Evolutionary conservation across 2,113 vertebrate species (phyloP), one percentile per base, ranked within the genome.

Genomic region (Aegypius monachus): DNA sequence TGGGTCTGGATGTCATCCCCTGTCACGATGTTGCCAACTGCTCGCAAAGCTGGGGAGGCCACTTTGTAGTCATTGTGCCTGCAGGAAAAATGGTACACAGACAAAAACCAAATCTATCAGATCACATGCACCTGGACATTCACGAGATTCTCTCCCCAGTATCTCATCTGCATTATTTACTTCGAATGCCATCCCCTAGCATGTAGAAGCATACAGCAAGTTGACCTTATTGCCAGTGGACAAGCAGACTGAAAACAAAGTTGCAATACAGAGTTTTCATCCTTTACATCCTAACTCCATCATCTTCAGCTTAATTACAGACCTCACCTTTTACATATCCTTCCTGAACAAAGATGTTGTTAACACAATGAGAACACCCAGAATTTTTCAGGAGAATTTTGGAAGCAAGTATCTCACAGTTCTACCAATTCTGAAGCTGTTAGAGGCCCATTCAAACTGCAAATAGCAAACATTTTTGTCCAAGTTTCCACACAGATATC

Each of bases 51-150:
- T 48, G 99, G 99, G 42, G 99, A 99, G 45, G 99, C 99, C 96
- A 99, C 99, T 98, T 99, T 99, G 97, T 99, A 99, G 97, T 99
- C 99, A 0, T 99, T 99, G 98, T 99, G 99, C 99, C 99, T 99
- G 94, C 34, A 92, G 74, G 34, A 13, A 34, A 67, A 58, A 58
- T 2, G 2, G 53, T 10, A 50, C 16, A 38, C 25, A 63, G 61
- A n/a, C 23, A 56, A 55, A 17, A 1, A 10, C 19, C 25, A 72
- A 11, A 40, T 13, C 38, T 22, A 31, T 81, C 65, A 84, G 23
- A 36, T 18, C 85, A 4, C 14, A 11, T 0, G 7, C 40, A 20
- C n/a, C 34, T 10, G 63, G 42, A 31, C 5, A 23, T 4, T 25
- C 8, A 4, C 1, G 5, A 20, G 16, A 21, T 21, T 43, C 42